Evolutionary conservation across 2,888 invertebrate species (phyloP), one percentile per base, ranked within the genome.

Genomic region (Ctenicera cuprea): DNA sequence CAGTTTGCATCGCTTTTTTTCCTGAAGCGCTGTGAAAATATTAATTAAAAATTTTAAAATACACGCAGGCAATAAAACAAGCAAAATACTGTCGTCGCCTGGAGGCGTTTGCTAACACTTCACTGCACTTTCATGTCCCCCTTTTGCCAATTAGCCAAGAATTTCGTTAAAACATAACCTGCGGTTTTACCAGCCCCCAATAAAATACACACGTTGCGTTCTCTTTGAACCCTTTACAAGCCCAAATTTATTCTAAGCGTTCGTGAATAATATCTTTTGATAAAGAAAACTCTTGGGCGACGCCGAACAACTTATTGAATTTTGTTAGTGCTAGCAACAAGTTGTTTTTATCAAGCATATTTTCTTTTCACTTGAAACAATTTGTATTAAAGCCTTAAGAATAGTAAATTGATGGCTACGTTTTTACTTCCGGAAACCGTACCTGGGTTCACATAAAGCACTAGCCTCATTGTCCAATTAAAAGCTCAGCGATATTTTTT

Each of bases 401-500:
- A 30, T 14, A 26, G 54, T 54, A n/a, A 4, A 3, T 20, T 50
- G 18, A 50, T 50, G n/a, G 48, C 14, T 7, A n/a, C 11, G 9
- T 16, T 57, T 26, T 33, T 54, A 3, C 52, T 30, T 26, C 38
- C 33, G 20, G 14, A 57, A 57, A 38, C 3, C 59, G 61, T 41
- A 61, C 61, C 61, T 61, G 61, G 9, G 18, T n/a, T 4, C 61
- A 33, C 48, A 68, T 68, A 68, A 57, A 57, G 45, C 59, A 8
- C 43, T 43, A 16, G 14, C 14, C 45, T 59, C 68, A 54, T 68
- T 68, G 68, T 68, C 59, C 57, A 59, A 68, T 68, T 68, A 68
- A 59, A 57, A 43, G 68, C 33, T 16, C 26, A 48, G 45, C 59
- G 45, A 68, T 68, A 68, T 68, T 68, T 68, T 68, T 59, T 41